phyloP scores from a whole-genome alignment of 1,140 invertebrate species.

The Rhopalosiphum maidis region DNA sequence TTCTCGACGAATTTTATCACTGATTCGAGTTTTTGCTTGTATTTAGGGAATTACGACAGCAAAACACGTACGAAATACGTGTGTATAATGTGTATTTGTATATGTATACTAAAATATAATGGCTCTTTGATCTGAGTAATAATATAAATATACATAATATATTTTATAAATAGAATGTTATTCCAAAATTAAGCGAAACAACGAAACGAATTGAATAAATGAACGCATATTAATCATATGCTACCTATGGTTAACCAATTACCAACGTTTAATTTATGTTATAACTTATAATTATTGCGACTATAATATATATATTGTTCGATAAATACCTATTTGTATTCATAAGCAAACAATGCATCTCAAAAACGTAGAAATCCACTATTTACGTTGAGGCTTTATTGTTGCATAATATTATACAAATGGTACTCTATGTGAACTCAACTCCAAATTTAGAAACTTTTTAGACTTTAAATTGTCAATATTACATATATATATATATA shows the following conservation, averaged over 20 bases:
- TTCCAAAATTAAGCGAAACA: neutral
- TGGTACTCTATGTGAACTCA: neutral
- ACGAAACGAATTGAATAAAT: neutral
- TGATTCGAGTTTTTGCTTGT: neutral
- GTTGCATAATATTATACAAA: conserved; percentile 7
- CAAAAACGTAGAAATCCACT: too few species aligned
- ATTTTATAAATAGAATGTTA: neutral
- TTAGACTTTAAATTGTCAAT: neutral
- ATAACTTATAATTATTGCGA: neutral
- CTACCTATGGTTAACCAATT: neutral
- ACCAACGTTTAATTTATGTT: neutral
- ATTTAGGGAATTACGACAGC: neutral
- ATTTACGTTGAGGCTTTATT: neutral
- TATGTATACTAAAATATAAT: neutral
- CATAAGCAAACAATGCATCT: neutral
- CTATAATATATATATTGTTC: neutral
- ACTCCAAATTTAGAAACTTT: neutral
- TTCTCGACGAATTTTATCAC: neutral
- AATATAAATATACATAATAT: neutral
- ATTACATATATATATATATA: neutral
- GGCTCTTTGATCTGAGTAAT: neutral
- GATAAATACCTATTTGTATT: neutral
- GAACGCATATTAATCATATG: neutral
- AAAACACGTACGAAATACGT: neutral
- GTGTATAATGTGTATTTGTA: too few species aligned